Percentiles rank a stretch among this genome's conserved stretches.
phyloP scores from a whole-genome alignment of 2,888 invertebrate genomes.

The Torymus tubicola region DNA sequence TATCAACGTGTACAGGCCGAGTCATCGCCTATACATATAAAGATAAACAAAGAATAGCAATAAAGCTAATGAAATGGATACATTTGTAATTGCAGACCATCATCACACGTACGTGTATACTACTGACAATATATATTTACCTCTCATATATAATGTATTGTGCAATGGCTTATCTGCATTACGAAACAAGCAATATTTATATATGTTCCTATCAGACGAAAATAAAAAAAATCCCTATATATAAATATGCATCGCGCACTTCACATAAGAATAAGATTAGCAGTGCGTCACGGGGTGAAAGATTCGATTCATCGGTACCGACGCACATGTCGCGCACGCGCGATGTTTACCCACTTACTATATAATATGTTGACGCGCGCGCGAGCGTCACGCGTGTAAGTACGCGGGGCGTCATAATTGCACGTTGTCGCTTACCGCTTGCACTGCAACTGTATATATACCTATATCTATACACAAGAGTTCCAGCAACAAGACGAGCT shows the following conservation, averaged over 20 bases:
- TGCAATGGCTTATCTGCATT: neutral
- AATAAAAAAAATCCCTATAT: too few relatives aligned
- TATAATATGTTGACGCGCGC: neutral
- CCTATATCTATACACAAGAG: neutral
- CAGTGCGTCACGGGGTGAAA: neutral
- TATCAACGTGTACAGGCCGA: too few relatives aligned
- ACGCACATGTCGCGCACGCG: neutral
- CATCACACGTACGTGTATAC: too few relatives aligned
- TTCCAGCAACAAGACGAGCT: neutral
- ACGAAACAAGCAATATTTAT: too few relatives aligned
- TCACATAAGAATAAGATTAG: neutral
- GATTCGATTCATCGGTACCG: too few relatives aligned
- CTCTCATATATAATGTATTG: neutral
- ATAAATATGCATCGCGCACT: neutral
- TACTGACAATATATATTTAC: too few relatives aligned
- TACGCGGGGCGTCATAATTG: constrained; percentile 36
- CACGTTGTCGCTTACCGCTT: constrained; percentile 44
- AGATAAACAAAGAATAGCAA: too few relatives aligned
- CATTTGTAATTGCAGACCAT: too few relatives aligned
- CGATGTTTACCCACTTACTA: constrained; percentile 21
- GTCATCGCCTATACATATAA: too few relatives aligned
- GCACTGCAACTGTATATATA: neutral
- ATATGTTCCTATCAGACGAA: too few relatives aligned
- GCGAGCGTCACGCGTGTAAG: neutral
- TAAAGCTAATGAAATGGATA: too few relatives aligned